Evolutionary conservation across 1,140 invertebrate genomes (phyloP).

Genomic region (Akabosia matsudoensis): DNA sequence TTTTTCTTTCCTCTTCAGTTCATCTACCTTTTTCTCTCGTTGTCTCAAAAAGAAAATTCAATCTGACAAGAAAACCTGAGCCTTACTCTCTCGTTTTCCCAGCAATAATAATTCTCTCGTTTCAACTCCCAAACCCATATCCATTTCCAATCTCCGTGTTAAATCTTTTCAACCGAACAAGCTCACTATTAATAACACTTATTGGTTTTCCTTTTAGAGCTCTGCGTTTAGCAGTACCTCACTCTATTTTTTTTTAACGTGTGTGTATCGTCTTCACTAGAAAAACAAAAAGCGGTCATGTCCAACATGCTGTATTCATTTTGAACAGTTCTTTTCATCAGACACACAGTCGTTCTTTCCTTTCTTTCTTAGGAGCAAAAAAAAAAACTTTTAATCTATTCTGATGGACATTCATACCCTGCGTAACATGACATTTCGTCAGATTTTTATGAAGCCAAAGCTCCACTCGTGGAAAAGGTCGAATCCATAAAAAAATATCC

Average conservation of each 20-base stretch:
- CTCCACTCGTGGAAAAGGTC: background rate
- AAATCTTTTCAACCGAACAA: background rate
- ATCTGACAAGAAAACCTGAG: slow-evolving; percentile 6
- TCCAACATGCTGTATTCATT: background rate
- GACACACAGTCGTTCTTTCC: background rate
- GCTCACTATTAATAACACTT: background rate
- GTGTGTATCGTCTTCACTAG: background rate
- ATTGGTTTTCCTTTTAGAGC: background rate
- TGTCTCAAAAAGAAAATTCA: background rate
- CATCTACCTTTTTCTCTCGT: background rate
- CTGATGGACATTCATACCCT: background rate
- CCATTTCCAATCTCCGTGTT: background rate
- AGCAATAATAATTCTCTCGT: background rate
- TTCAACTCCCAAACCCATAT: background rate
- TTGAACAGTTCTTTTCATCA: background rate
- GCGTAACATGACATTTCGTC: background rate
- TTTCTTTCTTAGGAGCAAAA: too few species aligned
- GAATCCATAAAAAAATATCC: background rate
- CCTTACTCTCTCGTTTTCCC: background rate
- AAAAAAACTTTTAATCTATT: slow-evolving; percentile 15
- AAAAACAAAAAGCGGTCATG: slow-evolving; percentile 14
- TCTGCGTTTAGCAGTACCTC: too few species aligned
- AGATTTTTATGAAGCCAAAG: background rate
- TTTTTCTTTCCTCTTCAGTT: background rate
- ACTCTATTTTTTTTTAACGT: background rate